Conservation (phyloP, 2,888 invertebrate genomes). For the Poecilobothrus nobilitatus region DNA sequence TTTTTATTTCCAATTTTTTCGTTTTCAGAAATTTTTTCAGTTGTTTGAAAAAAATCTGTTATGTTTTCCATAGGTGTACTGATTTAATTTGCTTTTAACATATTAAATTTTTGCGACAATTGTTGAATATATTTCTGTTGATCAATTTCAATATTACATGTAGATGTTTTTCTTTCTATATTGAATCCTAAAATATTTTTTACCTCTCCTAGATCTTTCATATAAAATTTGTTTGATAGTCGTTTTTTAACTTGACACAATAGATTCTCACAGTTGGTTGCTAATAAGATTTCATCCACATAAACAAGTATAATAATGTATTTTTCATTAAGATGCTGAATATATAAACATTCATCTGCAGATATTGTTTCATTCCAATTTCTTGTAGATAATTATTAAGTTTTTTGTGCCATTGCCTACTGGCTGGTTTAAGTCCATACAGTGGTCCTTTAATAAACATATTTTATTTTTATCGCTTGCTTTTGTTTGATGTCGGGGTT, state of each 20-base stretch:
- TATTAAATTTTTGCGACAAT: not conserved
- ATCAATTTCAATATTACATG: not conserved
- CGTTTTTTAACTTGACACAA: conserved; percentile 9
- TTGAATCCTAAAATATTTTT: conserved; percentile 15
- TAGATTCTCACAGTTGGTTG: conserved; percentile 8
- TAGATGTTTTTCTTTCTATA: not conserved
- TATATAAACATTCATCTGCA: conserved; percentile 10
- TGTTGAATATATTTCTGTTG: not conserved
- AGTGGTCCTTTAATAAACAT: conserved; percentile 13
- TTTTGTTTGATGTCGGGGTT: not conserved
- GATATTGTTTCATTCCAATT: conserved; percentile 9
- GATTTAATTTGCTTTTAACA: conserved; percentile 15
- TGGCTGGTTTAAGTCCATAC: conserved; percentile 19
- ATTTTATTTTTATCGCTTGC: conserved; percentile 7
- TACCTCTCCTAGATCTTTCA: conserved; percentile 16
- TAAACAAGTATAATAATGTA: conserved; percentile 13
- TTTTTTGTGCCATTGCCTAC: conserved; percentile 16
- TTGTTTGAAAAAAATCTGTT: not conserved
- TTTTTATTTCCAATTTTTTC: conserved; percentile 12
- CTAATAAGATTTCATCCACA: conserved; percentile 16
- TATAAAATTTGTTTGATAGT: conserved; percentile 16
- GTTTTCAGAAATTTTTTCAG: conserved; percentile 10
- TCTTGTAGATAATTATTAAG: conserved; percentile 6
- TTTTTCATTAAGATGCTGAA: not conserved
- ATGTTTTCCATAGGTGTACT: conserved; percentile 16